Evolutionary conservation across 2,113 vertebrate genomes (phyloP), one percentile per base, ranked within the genome.

Genomic region (Crocuta crocuta): DNA sequence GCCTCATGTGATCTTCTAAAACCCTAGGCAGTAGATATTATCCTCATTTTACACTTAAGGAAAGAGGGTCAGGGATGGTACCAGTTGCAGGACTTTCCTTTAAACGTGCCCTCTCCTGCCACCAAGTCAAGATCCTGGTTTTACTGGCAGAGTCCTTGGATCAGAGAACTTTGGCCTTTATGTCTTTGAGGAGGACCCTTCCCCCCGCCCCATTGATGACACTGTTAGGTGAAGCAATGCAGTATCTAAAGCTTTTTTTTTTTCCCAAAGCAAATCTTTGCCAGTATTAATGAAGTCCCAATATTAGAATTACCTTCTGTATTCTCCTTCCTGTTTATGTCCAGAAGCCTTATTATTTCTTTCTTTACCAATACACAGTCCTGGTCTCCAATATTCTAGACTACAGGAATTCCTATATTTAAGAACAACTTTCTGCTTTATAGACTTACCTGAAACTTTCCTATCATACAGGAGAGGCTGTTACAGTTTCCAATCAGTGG

Each of bases 371-470:
- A 35, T 43, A 43, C 4, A 66, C 10, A 28, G 74, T 74, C 63
- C 31, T 82, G 10, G 68, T 87, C 63, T 86, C 21, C 58, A 79
- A 1, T 66, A 91, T 89, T 92, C 70, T 84, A 91, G 76, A 68
- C 61, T 19, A 28, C 45, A 79, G 1, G 5, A 24, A 33, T 31
- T 31, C 19, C 58, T 58, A 0, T 31, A 50, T 74, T 81, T 73
- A 82, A 86, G 63, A 83, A 74, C 13, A 89, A 63, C 5, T n/a
- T 88, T 39, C 12, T 26, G 10, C 39, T 82, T 92, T 95, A n/a
- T 68, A 95, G 33, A 76, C 66, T 82, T 86, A 66, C 3, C 73
- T 95, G 58, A 90, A 71, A 90, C 89, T 86, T 89, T 81, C 71
- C 66, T 87, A 17, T 86, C 7, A 23, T 80, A 66, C 1, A 73